phyloP scores from a whole-genome alignment of 2,888 invertebrate genomes.

The Nasonovia ribisnigri region DNA sequence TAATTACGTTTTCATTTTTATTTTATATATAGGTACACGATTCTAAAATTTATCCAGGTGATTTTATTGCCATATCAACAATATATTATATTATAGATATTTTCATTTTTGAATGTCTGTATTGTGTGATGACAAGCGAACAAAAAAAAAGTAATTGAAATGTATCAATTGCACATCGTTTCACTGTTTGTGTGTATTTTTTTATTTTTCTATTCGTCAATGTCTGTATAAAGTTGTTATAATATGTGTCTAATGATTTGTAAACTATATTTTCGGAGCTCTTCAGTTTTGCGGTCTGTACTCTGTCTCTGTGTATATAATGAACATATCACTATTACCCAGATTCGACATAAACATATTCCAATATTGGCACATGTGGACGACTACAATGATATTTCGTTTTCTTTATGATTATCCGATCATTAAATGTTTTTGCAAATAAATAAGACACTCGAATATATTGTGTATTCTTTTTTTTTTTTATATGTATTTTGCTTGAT shows the following conservation, averaged over 20 bases:
- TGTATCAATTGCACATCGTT: not conserved
- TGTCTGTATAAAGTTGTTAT: not conserved
- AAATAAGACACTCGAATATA: not conserved
- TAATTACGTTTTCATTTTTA: not conserved
- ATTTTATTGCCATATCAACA: not conserved
- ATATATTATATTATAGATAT: not conserved
- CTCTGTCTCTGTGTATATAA: not conserved
- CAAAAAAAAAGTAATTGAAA: not conserved
- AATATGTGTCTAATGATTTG: slow-evolving; percentile 16
- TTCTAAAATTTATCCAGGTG: not conserved
- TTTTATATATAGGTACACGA: too few species aligned
- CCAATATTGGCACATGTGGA: not conserved
- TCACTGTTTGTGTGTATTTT: not conserved
- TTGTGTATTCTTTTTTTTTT: not conserved
- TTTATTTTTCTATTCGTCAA: not conserved
- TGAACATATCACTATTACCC: not conserved
- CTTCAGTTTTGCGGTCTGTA: not conserved
- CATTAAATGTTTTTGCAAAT: not conserved
- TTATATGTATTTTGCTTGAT: not conserved
- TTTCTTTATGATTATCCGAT: not conserved
- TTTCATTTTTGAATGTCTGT: not conserved
- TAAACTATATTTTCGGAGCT: not conserved
- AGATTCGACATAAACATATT: not conserved
- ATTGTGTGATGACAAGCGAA: slow-evolving; percentile 8
- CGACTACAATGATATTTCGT: not conserved